Evolutionary conservation across 2,113 vertebrate genomes (phyloP).

Genomic region (Python bivittatus): DNA sequence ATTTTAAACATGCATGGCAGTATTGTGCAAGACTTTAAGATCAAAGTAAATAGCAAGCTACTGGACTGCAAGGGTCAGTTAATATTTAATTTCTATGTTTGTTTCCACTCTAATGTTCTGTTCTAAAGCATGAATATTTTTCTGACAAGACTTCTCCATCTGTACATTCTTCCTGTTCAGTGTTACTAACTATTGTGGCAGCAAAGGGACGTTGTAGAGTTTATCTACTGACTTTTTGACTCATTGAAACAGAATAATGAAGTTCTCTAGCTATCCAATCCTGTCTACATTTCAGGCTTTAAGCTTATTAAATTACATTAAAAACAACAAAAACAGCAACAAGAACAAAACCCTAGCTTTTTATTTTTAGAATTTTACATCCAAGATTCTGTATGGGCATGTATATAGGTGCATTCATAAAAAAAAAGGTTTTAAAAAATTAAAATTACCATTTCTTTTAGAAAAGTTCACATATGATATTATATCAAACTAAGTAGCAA

Average conservation of each 20-base stretch:
- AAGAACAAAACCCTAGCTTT: not conserved
- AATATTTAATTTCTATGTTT: conserved; percentile 27
- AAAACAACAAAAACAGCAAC: not conserved
- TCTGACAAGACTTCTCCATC: conserved; percentile 48
- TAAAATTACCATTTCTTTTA: not conserved
- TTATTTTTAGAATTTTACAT: not conserved
- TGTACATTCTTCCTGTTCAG: conserved; percentile 58
- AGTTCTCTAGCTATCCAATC: not conserved
- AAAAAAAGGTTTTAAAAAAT: not conserved
- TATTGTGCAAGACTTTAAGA: not conserved
- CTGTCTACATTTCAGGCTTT: not conserved
- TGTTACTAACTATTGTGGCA: conserved; percentile 41
- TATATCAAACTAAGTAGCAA: not conserved
- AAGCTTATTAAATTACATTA: not conserved
- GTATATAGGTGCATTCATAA: not conserved
- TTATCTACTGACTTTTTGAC: not conserved
- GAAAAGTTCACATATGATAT: not conserved
- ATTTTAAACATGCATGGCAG: not conserved
- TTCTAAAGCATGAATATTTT: not conserved
- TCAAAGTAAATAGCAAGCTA: not conserved
- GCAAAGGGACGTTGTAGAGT: conserved; percentile 16
- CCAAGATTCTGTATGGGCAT: not conserved
- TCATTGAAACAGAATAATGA: not conserved
- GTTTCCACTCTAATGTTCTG: conserved; percentile 30
- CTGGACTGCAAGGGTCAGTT: not conserved